Base-by-base conservation (phyloP, 2,113 vertebrate genomes). In the Gorilla gorilla region DNA sequence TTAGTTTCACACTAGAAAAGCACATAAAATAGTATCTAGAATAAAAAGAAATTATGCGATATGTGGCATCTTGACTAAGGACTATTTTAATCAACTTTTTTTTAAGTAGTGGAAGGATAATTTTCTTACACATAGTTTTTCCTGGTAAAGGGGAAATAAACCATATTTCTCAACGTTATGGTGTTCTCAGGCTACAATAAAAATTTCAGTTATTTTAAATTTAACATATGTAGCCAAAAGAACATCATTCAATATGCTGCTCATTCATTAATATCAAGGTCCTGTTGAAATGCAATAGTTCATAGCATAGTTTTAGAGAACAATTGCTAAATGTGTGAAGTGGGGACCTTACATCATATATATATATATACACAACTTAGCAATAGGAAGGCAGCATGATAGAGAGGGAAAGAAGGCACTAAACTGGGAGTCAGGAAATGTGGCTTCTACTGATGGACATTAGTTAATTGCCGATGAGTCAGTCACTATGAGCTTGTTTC, bases 121-220 rank as follows among this genome's bases (percentile, higher is more conserved):
- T 32, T 66, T 45, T 84, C 18, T 43, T 57, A n/a, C 2, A 1
- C 10, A 17, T 70, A 16, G 3, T 87, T 95, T 95, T 91, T 23
- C 38, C 43, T 75, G 40, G 22, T 27, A 90, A 96, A 18, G 6
- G 23, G 3, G 0, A 76, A 86, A 64, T n/a, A 90, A 38, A 76
- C 3, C 27, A 93, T 27, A 66, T 1, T 92, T 93, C 14, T 73
- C 66, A 89, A n/a, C 8, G 18, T 96, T 25, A 59, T 12, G 22
- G 25, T 70, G 5, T 25, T 96, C 35, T 75, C 38, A 84, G 50
- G 18, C 12, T 88, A 86, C 3, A n/a, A 38, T 76, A 45, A 95
- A 90, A 59, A 70, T 81, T 95, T 79, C 18, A 89, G 8, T 72
- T 59, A 30, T n/a, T 97, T 96, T 76, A 84, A 94, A 94, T 81